phyloP scores from a whole-genome alignment of 2,113 vertebrate genomes.

The Phalacrocorax aristotelis region DNA sequence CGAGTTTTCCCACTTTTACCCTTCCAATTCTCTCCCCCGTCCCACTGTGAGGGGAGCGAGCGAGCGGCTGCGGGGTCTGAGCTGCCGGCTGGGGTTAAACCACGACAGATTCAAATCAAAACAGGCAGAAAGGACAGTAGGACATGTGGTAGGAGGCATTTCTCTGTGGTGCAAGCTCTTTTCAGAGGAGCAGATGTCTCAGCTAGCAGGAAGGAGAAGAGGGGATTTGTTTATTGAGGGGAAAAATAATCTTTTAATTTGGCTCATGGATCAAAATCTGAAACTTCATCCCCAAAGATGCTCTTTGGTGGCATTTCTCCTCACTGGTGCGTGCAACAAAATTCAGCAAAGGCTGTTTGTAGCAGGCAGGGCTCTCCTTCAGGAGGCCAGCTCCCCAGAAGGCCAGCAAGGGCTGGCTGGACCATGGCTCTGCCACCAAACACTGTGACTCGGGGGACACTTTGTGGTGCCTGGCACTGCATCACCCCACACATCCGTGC shows the following conservation, averaged over 20 bases:
- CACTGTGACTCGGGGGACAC: accelerated
- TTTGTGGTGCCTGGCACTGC: neutral
- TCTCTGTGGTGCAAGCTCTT: neutral
- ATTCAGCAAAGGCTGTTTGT: neutral
- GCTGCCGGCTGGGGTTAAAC: too few species aligned
- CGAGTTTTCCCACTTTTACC: too few species aligned
- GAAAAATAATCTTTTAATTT: slow-evolving; percentile 24
- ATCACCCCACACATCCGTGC: neutral
- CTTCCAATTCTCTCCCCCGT: too few species aligned
- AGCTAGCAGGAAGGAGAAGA: neutral
- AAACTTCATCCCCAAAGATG: neutral
- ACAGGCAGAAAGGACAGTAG: neutral
- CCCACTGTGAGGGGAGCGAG: too few species aligned
- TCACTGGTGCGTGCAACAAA: neutral
- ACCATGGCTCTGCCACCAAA: neutral
- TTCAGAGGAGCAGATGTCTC: neutral
- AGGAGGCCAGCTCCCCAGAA: neutral
- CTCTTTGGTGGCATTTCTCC: accelerated
- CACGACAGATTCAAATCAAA: neutral
- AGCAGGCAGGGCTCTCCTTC: neutral
- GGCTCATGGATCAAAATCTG: neutral
- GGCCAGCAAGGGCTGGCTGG: neutral
- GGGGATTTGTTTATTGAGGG: neutral
- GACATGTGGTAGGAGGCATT: neutral
- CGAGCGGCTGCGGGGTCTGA: too few species aligned